Percentiles rank a stretch among this genome's conserved stretches.
Evolutionary conservation across 2,888 invertebrate genomes (phyloP).

Genomic region (Eilema caniola): DNA sequence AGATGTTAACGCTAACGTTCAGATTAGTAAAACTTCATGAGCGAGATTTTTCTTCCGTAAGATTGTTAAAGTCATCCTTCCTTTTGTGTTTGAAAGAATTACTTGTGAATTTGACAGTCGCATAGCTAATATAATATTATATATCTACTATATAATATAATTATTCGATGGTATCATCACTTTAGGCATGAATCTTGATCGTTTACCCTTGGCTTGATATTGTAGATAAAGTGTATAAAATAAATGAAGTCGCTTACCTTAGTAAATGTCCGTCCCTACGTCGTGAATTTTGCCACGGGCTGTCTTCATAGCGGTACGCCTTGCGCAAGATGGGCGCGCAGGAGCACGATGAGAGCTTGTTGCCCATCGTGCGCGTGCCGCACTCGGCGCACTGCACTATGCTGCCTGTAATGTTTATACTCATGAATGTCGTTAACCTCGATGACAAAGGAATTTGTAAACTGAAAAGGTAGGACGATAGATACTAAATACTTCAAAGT

Average conservation of each 20-base stretch:
- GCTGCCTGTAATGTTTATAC: conserved; percentile 75
- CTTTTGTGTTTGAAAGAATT: too few species aligned
- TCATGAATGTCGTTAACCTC: conserved; percentile 5
- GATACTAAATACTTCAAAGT: background rate
- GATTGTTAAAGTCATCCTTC: too few species aligned
- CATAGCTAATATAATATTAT: too few species aligned
- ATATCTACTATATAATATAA: too few species aligned
- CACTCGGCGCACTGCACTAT: conserved; percentile 87
- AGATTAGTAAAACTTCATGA: too few species aligned
- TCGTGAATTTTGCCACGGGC: conserved; percentile 97
- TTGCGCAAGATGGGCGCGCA: conserved; percentile 98
- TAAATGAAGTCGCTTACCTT: conserved; percentile 86
- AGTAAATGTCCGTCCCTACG: conserved; percentile 95
- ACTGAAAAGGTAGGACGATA: background rate
- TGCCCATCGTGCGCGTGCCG: conserved; percentile 94
- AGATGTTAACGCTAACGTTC: too few species aligned
- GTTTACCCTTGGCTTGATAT: background rate
- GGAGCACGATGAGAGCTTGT: conserved; percentile 98
- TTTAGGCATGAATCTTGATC: too few species aligned
- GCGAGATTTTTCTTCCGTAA: too few species aligned
- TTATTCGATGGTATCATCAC: too few species aligned
- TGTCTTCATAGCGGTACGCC: conserved; percentile 98
- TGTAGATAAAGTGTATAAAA: background rate
- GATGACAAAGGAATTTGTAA: background rate
- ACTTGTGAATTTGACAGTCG: too few species aligned